phyloP scores from a whole-genome alignment of 2,797 vertebrate species.

The Lerista edwardsae region DNA sequence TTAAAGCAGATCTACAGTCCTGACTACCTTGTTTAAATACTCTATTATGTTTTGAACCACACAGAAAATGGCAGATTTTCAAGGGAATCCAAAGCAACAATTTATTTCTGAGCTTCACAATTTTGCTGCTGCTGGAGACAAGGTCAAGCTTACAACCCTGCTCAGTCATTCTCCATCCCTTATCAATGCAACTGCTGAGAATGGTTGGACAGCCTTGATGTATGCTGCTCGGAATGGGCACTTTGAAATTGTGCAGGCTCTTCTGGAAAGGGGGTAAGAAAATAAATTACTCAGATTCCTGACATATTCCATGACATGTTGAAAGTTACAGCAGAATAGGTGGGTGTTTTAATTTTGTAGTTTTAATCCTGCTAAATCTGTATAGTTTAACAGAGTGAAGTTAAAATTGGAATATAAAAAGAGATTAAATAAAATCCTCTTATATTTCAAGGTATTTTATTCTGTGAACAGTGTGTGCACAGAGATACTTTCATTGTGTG shows the following conservation, averaged over 20 bases:
- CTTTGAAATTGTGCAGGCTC: conserved; percentile 72
- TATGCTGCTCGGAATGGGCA: conserved; percentile 90
- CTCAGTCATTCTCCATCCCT: conserved; percentile 77
- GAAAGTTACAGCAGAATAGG: not conserved
- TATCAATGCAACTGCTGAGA: conserved; percentile 78
- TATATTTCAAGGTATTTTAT: not conserved
- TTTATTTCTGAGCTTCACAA: conserved; percentile 81
- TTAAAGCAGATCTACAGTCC: not conserved
- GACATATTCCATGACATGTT: rapidly evolving
- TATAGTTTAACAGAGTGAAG: not conserved
- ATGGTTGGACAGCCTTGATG: conserved; percentile 94
- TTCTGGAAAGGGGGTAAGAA: conserved; percentile 87
- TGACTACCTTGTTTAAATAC: not conserved
- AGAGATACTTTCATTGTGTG: not conserved
- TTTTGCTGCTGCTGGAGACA: conserved; percentile 84
- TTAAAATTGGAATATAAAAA: not conserved
- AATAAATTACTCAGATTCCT: not conserved
- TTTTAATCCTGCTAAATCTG: not conserved
- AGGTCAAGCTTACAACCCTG: conserved; percentile 72
- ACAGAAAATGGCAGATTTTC: conserved; percentile 74
- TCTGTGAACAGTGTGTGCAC: not conserved
- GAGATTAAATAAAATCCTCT: not conserved
- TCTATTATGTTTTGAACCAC: conserved; percentile 7
- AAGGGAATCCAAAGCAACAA: conserved; percentile 73
- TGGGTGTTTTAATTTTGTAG: not conserved